Percentiles rank a stretch among this genome's conserved stretches.
Conservation (phyloP, 2,797 vertebrate genomes). For the Mus caroli region DNA sequence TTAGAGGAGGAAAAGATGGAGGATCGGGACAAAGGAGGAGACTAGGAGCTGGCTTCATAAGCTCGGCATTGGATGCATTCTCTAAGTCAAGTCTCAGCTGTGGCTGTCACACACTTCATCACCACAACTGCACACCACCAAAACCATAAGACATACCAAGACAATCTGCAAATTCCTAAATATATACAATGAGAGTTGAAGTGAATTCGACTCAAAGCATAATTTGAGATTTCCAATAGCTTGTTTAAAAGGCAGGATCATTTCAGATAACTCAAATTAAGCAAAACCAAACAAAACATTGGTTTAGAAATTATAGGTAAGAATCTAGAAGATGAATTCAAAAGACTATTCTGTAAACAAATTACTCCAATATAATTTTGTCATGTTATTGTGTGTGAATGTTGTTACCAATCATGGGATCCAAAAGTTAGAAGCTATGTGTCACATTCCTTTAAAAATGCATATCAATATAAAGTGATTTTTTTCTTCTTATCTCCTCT, state of each 20-base stretch:
- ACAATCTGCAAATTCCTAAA: constrained; percentile 50
- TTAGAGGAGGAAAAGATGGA: neutral
- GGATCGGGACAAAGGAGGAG: neutral
- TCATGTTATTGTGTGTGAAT: neutral
- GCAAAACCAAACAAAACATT: neutral
- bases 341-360: constrained; percentile 23
- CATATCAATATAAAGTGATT: neutral
- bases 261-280: neutral
- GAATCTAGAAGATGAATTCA: neutral
- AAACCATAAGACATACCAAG: neutral
- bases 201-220: neutral
- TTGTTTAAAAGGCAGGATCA: neutral
- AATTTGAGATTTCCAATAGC: neutral
- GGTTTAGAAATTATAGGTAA: constrained; percentile 54
- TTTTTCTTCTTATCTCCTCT: neutral
- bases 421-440: neutral
- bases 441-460: constrained; percentile 28
- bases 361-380: neutral
- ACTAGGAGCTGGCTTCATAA: neutral
- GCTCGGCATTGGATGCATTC: neutral
- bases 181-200: constrained; percentile 11
- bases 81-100: neutral
- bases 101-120: neutral
- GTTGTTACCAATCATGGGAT: neutral
- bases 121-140: neutral